Conservation (phyloP, 2,797 vertebrate species). For the Neosilurus mollespiculum region DNA sequence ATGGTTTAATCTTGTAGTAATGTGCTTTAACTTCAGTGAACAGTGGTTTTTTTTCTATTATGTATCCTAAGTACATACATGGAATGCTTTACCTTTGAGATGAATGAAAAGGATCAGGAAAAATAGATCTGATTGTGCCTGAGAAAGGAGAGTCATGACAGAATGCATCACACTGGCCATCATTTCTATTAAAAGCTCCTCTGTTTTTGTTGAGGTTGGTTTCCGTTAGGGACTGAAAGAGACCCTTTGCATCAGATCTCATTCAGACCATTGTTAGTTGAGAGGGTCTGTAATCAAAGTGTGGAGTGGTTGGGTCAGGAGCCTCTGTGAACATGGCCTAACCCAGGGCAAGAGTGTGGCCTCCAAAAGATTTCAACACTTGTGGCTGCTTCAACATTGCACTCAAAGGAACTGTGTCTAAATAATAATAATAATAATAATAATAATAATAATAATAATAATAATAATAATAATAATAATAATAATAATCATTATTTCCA, state of each 20-base stretch:
- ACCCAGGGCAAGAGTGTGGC: slow-evolving; percentile 49
- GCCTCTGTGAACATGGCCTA: slow-evolving; percentile 52
- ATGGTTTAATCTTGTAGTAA: neutral
- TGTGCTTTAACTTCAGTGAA: neutral
- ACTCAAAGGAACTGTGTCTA: slow-evolving; percentile 9
- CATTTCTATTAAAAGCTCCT: slow-evolving; percentile 29
- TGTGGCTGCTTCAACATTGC: slow-evolving; percentile 35
- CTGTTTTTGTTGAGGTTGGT: slow-evolving; percentile 44
- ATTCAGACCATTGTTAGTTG: slow-evolving; percentile 56
- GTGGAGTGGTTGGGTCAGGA: slow-evolving; percentile 61
- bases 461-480: no score
- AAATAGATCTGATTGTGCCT: slow-evolving; percentile 24
- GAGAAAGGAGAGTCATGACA: slow-evolving; percentile 15
- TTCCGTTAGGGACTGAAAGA: slow-evolving; percentile 53
- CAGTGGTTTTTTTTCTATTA: neutral
- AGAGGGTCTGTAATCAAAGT: slow-evolving; percentile 58
- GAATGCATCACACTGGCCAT: neutral
- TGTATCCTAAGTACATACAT: neutral
- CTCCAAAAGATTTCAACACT: slow-evolving; percentile 42
- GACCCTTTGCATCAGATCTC: slow-evolving; percentile 52
- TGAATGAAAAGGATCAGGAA: neutral
- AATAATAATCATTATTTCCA: no score
- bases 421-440: slow-evolving; percentile 17
- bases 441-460: no score
- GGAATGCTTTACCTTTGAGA: neutral